Evolutionary conservation across 53 echinoderm and acorn worm species (phyloP).

Genomic region (Holothuria scabra): DNA sequence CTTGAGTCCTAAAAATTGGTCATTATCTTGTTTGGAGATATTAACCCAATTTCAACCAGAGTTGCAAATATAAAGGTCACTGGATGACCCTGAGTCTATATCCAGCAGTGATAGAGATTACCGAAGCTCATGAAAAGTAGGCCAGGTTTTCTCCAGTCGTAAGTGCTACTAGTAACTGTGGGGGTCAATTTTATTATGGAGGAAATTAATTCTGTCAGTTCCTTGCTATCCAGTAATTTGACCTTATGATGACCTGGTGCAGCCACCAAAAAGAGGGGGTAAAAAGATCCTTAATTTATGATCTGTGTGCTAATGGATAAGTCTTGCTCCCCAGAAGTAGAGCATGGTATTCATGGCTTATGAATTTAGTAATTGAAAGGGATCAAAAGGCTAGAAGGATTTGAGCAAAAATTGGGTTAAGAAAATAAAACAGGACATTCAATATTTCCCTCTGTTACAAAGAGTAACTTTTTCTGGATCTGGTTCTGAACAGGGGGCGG

Average conservation of each 20-base stretch:
- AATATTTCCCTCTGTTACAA: slow-evolving; percentile 7
- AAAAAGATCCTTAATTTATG: neutral
- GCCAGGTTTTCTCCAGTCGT: slow-evolving; percentile 21
- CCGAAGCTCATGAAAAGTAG: slow-evolving; percentile 31
- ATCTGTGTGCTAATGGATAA: slow-evolving; percentile 25
- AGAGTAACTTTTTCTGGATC: neutral
- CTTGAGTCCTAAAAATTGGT: slow-evolving; percentile 34
- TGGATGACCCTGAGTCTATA: slow-evolving; percentile 19
- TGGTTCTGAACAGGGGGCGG: slow-evolving; percentile 16
- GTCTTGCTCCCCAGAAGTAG: neutral
- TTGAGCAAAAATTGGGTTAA: slow-evolving; percentile 28
- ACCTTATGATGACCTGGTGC: slow-evolving; percentile 20
- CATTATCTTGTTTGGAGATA: slow-evolving; percentile 46
- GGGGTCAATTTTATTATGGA: slow-evolving; percentile 6
- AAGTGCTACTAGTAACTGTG: slow-evolving; percentile 12
- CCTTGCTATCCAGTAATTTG: slow-evolving; percentile 17
- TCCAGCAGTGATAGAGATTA: slow-evolving; percentile 30
- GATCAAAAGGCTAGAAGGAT: slow-evolving; percentile 26
- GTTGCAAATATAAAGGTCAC: slow-evolving; percentile 37
- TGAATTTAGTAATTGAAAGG: no score
- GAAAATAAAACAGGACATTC: slow-evolving; percentile 21
- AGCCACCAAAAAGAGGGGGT: neutral
- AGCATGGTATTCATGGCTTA: no score
- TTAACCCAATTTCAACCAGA: slow-evolving; percentile 36
- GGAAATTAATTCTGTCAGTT: slow-evolving; percentile 14